Evolutionary conservation across 2,113 vertebrate species (phyloP).

Genomic region (Cebidichthys violaceus): DNA sequence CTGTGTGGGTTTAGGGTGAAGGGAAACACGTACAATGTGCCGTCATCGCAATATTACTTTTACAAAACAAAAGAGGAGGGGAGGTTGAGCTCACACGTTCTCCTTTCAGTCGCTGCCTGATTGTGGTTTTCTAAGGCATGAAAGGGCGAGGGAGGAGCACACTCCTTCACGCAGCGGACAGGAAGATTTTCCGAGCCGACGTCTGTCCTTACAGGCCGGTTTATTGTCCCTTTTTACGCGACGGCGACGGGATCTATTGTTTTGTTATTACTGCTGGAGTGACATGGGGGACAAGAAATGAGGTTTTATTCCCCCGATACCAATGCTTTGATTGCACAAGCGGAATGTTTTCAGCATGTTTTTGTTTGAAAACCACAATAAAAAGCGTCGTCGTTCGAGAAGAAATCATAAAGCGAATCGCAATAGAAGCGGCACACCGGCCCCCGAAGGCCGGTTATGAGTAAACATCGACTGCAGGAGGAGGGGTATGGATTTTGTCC

Average conservation of each 20-base stretch:
- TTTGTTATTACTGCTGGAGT: slow-evolving; percentile 19
- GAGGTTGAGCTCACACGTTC: not conserved
- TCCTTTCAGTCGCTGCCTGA: not conserved
- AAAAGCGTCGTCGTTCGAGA: not conserved
- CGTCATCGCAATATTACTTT: too few relatives aligned
- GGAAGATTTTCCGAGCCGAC: slow-evolving; percentile 30
- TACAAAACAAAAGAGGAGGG: not conserved
- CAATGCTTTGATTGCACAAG: slow-evolving; percentile 12
- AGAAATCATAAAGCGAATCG: not conserved
- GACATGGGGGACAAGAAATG: not conserved
- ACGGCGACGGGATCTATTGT: slow-evolving; percentile 20
- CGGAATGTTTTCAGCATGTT: slow-evolving; percentile 8
- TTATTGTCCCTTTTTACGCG: slow-evolving; percentile 11
- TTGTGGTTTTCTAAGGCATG: not conserved
- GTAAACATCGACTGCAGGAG: not conserved
- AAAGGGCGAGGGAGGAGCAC: not conserved
- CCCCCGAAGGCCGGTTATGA: not conserved
- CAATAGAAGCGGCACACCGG: not conserved
- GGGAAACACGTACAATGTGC: not conserved
- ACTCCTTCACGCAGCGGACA: not conserved
- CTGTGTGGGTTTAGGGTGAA: not conserved
- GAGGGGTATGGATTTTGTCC: not conserved
- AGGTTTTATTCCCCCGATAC: not conserved
- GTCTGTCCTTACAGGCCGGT: slow-evolving; percentile 22
- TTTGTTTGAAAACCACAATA: slow-evolving; percentile 22